phyloP scores from a whole-genome alignment of 2,888 invertebrate genomes.

The Philereme transversata region DNA sequence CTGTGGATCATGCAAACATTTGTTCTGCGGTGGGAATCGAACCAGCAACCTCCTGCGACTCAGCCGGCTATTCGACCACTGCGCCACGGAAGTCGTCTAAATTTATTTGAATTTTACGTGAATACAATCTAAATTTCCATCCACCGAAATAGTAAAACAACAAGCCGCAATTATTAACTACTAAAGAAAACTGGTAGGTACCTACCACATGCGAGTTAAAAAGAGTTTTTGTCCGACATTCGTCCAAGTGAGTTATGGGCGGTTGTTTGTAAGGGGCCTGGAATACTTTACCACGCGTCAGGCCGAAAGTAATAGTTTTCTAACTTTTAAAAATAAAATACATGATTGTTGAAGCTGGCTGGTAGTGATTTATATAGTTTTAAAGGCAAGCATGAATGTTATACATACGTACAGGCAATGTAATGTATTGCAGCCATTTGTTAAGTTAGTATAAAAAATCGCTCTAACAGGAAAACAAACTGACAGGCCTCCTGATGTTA shows the following conservation, averaged over 20 bases:
- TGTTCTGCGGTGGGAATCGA: too few species aligned
- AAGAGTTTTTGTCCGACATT: constrained; percentile 43
- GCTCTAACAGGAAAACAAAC: too few species aligned
- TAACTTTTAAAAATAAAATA: constrained; percentile 26
- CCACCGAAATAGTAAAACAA: constrained; percentile 11
- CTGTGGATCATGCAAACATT: too few species aligned
- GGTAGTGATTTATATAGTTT: constrained; percentile 24
- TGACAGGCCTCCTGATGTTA: too few species aligned
- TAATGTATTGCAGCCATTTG: constrained; percentile 15
- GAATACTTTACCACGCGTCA: constrained; percentile 26
- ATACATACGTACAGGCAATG: constrained; percentile 1
- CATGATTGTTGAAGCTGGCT: constrained; percentile 13
- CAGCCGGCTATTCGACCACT: too few species aligned
- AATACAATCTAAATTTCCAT: constrained; percentile 10
- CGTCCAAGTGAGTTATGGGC: constrained; percentile 42
- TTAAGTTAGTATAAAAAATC: too few species aligned
- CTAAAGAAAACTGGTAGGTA: constrained; percentile 32
- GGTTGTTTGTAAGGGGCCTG: constrained; percentile 37
- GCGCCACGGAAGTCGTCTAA: neutral
- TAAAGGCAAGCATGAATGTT: constrained; percentile 19
- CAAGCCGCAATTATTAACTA: constrained; percentile 40
- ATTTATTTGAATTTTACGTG: constrained; percentile 8
- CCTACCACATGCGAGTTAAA: constrained; percentile 35
- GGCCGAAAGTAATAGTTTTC: constrained; percentile 27
- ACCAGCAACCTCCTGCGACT: too few species aligned